Conservation (phyloP, 2,888 invertebrate genomes). For the Cancer borealis region DNA sequence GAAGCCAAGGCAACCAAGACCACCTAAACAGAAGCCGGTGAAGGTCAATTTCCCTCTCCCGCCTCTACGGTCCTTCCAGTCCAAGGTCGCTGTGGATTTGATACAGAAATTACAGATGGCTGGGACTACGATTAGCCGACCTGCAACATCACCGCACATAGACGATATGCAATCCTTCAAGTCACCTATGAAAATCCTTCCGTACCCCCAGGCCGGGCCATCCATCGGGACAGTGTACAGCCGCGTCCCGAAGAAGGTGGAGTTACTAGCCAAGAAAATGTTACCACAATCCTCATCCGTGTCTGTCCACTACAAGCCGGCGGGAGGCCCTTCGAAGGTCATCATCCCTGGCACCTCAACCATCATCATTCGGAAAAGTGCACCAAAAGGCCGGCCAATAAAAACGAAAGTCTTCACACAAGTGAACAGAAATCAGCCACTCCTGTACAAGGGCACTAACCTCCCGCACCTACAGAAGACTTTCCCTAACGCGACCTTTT, state of each 20-base stretch:
- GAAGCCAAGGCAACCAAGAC: neutral
- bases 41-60: neutral
- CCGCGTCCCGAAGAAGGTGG: conserved; percentile 7
- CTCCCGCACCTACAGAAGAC: neutral
- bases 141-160: neutral
- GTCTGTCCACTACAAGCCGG: conserved; percentile 57
- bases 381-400: neutral
- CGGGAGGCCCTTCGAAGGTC: neutral
- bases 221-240: neutral
- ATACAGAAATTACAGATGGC: conserved; percentile 60
- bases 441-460: neutral
- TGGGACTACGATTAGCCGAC: conserved; percentile 59
- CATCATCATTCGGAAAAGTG: neutral
- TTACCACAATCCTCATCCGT: conserved; percentile 58
- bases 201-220: neutral
- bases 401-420: neutral
- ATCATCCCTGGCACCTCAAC: neutral
- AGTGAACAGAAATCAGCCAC: neutral
- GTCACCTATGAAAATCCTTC: neutral
- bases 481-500: neutral
- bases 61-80: neutral
- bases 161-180: neutral
- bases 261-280: conserved; percentile 34
- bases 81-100: conserved; percentile 25
- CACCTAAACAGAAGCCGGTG: neutral